phyloP scores from a whole-genome alignment of 2,113 vertebrate species.

The Bettongia penicillata region DNA sequence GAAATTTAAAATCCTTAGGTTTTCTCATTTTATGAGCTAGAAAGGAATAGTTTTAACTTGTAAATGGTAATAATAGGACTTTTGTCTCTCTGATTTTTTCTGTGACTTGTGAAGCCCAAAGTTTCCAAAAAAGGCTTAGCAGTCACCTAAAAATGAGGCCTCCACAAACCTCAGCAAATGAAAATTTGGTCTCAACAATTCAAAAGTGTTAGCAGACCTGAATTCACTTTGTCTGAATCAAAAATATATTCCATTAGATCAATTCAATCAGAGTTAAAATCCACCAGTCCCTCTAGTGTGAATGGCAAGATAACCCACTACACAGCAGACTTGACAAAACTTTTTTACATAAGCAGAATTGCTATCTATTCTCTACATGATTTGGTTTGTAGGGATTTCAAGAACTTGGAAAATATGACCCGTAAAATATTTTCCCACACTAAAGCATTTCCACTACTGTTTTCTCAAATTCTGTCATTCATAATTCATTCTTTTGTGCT shows the following conservation, averaged over 20 bases:
- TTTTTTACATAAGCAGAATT: not conserved
- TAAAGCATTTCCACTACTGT: conserved; percentile 36
- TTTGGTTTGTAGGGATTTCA: not conserved
- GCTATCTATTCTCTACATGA: not conserved
- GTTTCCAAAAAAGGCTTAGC: conserved; percentile 14
- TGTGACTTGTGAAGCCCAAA: conserved; percentile 30
- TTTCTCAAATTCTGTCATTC: not conserved
- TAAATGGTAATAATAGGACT: not conserved
- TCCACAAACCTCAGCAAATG: conserved; percentile 31
- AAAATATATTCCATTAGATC: not conserved
- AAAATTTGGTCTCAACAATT: conserved; percentile 42
- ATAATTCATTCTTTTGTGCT: not conserved
- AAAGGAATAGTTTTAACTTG: not conserved
- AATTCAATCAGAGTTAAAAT: conserved; percentile 33
- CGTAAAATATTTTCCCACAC: conserved; percentile 1
- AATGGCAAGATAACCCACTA: not conserved
- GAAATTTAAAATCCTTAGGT: conserved; percentile 26
- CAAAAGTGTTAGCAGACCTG: not conserved
- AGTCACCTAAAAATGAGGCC: conserved; percentile 48
- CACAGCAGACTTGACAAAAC: not conserved
- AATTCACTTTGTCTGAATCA: not conserved
- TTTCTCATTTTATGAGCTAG: conserved; percentile 39
- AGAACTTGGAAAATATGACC: conserved; percentile 23
- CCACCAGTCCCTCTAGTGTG: not conserved
- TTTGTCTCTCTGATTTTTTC: not conserved